A percentile compares a stretch with the other conserved stretches of the same genome.
phyloP scores from a whole-genome alignment of 2,113 vertebrate species.

The Thunnus thynnus region DNA sequence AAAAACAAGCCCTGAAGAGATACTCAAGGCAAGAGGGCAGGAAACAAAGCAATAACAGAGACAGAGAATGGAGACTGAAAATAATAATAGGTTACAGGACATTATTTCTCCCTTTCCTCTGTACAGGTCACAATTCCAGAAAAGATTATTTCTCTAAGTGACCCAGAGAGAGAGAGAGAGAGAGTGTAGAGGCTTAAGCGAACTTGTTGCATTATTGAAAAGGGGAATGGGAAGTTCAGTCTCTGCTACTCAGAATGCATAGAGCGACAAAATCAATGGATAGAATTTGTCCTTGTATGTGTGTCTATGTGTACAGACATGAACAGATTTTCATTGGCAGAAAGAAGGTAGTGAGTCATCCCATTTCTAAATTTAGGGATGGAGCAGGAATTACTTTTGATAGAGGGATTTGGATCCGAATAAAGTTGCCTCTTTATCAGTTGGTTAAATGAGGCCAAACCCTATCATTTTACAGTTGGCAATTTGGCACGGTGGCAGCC shows the following conservation, averaged over 20 bases:
- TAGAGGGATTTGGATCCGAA: conserved; percentile 44
- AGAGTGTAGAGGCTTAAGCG: conserved; percentile 2
- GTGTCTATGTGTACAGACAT: conserved; percentile 9
- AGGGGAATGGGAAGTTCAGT: neutral
- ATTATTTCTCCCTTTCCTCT: neutral
- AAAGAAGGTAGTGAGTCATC: conserved; percentile 57
- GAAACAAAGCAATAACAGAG: conserved; percentile 16
- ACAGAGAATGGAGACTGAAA: conserved; percentile 15
- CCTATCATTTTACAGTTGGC: conserved; percentile 46
- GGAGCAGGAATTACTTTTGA: conserved; percentile 60
- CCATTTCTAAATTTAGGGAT: conserved; percentile 53
- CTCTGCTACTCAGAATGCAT: conserved; percentile 1
- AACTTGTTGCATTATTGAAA: conserved; percentile 56
- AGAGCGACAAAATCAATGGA: neutral
- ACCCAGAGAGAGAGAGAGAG: neutral
- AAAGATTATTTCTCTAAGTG: conserved; percentile 24
- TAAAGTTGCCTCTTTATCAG: conserved; percentile 56
- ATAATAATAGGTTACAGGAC: conserved; percentile 11
- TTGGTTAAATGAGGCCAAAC: conserved; percentile 48
- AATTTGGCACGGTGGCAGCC: conserved; percentile 31
- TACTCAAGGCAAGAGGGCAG: neutral
- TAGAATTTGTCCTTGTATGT: conserved; percentile 1
- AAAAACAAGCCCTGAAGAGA: conserved; percentile 15
- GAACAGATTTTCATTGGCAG: conserved; percentile 43
- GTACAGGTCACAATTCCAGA: conserved; percentile 1